Base-by-base conservation (phyloP, 2,113 vertebrate genomes). In the Dermatemys mawii region DNA sequence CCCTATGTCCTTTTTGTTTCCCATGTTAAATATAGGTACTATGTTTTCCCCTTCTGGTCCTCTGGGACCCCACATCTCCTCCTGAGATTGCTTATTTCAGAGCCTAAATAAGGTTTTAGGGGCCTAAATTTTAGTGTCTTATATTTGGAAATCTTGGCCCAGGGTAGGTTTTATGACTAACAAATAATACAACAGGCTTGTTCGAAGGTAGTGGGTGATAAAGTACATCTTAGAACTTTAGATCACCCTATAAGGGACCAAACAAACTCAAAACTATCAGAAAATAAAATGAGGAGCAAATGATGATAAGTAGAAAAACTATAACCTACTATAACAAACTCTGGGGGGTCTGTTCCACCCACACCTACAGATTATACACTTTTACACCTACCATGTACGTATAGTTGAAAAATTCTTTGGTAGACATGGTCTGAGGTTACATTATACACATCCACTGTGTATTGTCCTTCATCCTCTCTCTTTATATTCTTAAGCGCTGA, bases 401-500 rank as follows among this genome's bases (percentile, higher is more conserved):
- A 0, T 2, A 85, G 60, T 4, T 84, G 50, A 70, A n/a, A n/a
- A 50, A 35, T 11, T 53, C 41, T 75, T 29, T 79, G 50, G n/a
- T 5, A 48, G 48, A 53, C 6, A 41, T 50, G 46, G 2, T 4
- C 6, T 92, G 29, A 49, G 22, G 57, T 84, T 70, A 27, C 86
- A 24, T 11, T 51, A 76, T 53, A 46, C 41, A 55, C 35, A 0
- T 0, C 32, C 49, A n/a, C 82, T 0, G 0, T 4, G 35, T 86
- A 86, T 86, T 2, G 1, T 14, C 84, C 81, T 3, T 8, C 90
- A 63, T 53, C 84, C n/a, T 90, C 54, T 11, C 87, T 79, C 54
- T 44, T 2, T 0, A 1, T 5, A 51, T 51, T 0, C 0, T 0
- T 0, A 48, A 95, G 29, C 46, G 49, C 6, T 5, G 5, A 0